Percentiles rank a stretch among this genome's conserved stretches.
Conservation (phyloP, 2,113 vertebrate genomes). For the Piprites chloris region DNA sequence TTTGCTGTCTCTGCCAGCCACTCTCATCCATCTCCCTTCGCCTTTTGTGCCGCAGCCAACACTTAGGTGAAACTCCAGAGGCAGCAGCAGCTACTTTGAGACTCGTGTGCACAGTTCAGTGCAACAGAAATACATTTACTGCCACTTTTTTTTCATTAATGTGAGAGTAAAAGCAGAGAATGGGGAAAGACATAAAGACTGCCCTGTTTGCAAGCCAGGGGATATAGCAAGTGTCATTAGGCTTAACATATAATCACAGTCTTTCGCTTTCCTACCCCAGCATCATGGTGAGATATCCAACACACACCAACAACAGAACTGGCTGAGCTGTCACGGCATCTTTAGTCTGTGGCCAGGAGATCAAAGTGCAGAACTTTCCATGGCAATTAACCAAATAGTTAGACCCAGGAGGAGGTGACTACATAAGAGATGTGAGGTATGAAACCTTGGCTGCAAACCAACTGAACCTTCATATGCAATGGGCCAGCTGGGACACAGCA, state of each 20-base stretch:
- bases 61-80: background rate
- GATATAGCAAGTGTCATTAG: background rate
- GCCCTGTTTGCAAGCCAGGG: background rate
- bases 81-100: background rate
- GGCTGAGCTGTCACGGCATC: background rate
- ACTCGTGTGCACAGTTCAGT: background rate
- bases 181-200: background rate
- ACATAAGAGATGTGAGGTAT: fast-evolving
- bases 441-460: background rate
- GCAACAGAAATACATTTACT: background rate
- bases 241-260: background rate
- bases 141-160: background rate
- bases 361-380: background rate
- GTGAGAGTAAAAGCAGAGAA: background rate
- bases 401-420: background rate
- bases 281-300: background rate
- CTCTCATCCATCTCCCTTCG: background rate
- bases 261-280: background rate
- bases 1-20: background rate
- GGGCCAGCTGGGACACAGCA: background rate
- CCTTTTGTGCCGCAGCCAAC: background rate
- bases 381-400: background rate
- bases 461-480: background rate
- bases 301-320: background rate
- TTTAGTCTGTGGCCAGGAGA: background rate